Evolutionary conservation across 2,797 vertebrate genomes (phyloP).

Genomic region (Scolopax rusticola): DNA sequence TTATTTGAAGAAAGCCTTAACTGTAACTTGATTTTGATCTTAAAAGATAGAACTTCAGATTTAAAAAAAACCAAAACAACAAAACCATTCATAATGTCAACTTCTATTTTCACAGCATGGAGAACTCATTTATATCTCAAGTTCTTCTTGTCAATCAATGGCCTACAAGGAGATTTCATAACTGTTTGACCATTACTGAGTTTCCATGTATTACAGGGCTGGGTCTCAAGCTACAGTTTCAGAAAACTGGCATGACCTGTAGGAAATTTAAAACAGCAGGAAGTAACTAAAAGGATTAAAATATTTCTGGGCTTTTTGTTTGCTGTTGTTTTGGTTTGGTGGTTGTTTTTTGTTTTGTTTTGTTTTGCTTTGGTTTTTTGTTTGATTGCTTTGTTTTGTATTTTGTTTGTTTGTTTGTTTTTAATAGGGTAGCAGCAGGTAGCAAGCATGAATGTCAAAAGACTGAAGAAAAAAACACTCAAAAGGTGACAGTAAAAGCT

Average conservation of each 20-base stretch:
- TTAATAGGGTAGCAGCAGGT: background rate
- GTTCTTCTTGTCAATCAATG: background rate
- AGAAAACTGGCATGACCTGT: background rate
- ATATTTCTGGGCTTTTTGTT: background rate
- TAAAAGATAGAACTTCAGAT: background rate
- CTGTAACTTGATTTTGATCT: fast-evolving
- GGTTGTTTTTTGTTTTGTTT: no score
- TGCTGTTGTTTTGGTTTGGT: background rate
- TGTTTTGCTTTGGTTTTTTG: background rate
- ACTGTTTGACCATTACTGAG: background rate
- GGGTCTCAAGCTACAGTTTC: background rate
- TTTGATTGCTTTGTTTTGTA: background rate
- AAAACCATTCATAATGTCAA: background rate
- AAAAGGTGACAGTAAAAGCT: background rate
- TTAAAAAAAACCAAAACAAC: background rate
- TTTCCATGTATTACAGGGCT: background rate
- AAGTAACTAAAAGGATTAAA: background rate
- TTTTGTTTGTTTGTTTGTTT: no score
- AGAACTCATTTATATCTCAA: background rate
- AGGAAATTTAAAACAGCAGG: background rate
- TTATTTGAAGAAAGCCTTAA: background rate
- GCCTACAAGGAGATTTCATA: background rate
- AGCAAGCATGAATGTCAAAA: background rate
- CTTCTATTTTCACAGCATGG: no score
- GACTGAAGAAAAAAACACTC: background rate